Evolutionary conservation across 2,797 vertebrate genomes (phyloP).

Genomic region (Cottoperca gobio): DNA sequence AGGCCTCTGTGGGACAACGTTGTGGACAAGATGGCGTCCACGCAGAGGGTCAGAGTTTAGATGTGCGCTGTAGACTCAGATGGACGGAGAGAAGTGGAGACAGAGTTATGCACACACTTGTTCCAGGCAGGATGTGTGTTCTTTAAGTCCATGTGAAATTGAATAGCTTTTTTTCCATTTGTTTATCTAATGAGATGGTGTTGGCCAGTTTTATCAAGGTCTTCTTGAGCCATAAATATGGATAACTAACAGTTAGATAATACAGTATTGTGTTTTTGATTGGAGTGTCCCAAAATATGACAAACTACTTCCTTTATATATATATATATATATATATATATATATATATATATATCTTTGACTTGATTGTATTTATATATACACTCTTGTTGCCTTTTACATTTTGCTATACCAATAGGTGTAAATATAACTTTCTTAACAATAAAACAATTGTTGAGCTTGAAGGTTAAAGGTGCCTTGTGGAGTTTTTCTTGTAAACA

Average conservation of each 20-base stretch:
- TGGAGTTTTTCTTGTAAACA: too few relatives aligned
- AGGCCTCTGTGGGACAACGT: conserved; percentile 45
- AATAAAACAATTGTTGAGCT: too few relatives aligned
- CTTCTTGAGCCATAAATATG: neutral
- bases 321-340: too few relatives aligned
- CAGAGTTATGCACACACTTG: neutral
- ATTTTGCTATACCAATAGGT: too few relatives aligned
- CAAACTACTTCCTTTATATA: neutral
- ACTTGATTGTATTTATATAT: neutral
- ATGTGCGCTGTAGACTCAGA: neutral
- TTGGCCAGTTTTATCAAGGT: neutral
- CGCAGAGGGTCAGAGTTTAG: conserved; percentile 19
- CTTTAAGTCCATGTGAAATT: neutral
- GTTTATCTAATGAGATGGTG: neutral
- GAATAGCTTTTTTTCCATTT: neutral
- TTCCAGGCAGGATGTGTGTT: neutral
- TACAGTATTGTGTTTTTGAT: neutral
- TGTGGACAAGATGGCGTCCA: conserved; percentile 56
- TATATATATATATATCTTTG: too few relatives aligned
- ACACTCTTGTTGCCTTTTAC: neutral
- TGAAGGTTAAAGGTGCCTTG: too few relatives aligned
- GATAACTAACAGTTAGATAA: neutral
- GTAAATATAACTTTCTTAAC: too few relatives aligned
- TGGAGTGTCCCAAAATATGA: neutral
- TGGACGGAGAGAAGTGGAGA: neutral